Evolutionary conservation across 2,113 vertebrate species (phyloP), one percentile per base, ranked within the genome.

Genomic region (Aplodontia rufa): DNA sequence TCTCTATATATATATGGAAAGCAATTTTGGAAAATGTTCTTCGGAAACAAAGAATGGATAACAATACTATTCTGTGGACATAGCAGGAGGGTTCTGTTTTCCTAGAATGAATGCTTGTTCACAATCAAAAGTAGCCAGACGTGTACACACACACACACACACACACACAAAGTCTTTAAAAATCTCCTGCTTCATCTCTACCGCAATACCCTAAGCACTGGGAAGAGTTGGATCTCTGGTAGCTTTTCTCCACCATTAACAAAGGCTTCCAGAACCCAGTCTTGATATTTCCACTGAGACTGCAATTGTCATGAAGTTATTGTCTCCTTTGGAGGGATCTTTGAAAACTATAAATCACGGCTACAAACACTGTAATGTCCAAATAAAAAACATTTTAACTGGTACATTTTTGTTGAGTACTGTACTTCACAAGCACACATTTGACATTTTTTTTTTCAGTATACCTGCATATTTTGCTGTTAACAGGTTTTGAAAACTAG

Each of bases 401-500:
- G 1, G 0, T 22, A 69, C 8, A 45, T 24, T 69, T 82, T 58
- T 62, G 14, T 47, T 83, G 35, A 93, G 49, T 35, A 32, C 16
- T 58, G 32, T 32, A 40, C 2, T 64, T 84, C 62, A 45, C 19
- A 17, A 93, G 58, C 19, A 84, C 0, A 26, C 9, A 58, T 90
- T 91, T 68, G 51, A 86, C 4, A 35, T 16, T 49, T 75, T 94
- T 16, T 49, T 75, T 94, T 90, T 28, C 47, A 76, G 8, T 87
- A 86, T 55, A 45, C 51, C 86, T 90, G 37, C 8, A 9, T 83
- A 45, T 74, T 78, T 89, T 89, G 11, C 24, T 92, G 9, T 93
- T 86, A 87, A 87, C 51, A 24, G 58, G 55, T 49, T 93, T 71
- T 87, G n/a, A 74, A 94, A 89, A 81, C 35, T 79, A 17, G 53